Conservation (phyloP, 2,113 vertebrate genomes). For the Acinonyx jubatus region DNA sequence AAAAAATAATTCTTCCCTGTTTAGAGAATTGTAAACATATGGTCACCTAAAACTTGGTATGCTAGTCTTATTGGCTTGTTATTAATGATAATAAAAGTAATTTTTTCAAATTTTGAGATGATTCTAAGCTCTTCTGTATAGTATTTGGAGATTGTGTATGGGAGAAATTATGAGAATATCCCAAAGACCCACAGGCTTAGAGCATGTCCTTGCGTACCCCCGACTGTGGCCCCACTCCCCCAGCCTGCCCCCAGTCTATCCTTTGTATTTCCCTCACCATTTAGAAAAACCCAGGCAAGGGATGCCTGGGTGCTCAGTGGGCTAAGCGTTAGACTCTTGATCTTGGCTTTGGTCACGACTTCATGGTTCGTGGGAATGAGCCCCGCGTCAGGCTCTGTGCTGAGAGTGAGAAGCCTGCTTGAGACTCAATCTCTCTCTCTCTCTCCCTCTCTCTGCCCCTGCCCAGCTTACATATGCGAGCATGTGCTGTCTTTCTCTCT, state of each 20-base stretch:
- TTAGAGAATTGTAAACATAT: background rate
- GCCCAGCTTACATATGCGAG: too few relatives aligned
- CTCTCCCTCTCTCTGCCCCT: too few relatives aligned
- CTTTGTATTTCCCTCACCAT: background rate
- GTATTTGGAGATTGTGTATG: background rate
- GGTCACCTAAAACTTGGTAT: background rate
- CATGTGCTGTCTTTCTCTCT: background rate
- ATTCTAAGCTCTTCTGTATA: background rate
- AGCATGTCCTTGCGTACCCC: accelerated
- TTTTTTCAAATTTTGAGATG: background rate
- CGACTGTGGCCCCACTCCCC: accelerated
- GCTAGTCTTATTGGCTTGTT: background rate
- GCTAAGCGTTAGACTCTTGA: background rate
- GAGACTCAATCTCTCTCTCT: background rate
- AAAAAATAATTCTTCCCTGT: background rate
- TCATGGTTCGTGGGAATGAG: background rate
- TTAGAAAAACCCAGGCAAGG: background rate
- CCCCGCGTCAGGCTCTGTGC: background rate
- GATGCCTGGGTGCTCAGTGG: background rate
- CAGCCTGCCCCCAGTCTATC: background rate
- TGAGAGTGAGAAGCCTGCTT: background rate
- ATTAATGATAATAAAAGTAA: background rate
- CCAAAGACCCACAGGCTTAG: accelerated
- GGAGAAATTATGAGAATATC: background rate
- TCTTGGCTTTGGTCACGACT: background rate